These are phyloP conservation scores for Acanthis flammea DNA, from an alignment of 2,797 vertebrate species.

Conservation along the genomic window DNA sequence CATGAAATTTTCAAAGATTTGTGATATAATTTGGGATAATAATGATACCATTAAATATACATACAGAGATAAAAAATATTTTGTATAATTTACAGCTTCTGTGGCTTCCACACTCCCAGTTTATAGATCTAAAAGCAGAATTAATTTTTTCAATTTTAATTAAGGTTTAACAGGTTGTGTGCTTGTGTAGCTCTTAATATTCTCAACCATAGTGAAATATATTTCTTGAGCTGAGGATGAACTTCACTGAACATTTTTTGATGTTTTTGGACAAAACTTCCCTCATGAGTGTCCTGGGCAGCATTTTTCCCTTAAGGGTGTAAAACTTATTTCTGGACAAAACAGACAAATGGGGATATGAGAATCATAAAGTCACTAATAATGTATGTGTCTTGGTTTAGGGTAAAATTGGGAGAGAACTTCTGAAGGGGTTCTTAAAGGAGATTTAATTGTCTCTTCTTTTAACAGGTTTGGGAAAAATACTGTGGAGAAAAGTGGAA, in stretches of 20 bases:
- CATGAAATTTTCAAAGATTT: slow-evolving; percentile 19
- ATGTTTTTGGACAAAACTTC: background rate
- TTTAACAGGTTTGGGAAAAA: background rate
- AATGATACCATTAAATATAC: slow-evolving; percentile 18
- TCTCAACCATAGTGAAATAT: background rate
- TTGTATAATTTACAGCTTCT: background rate
- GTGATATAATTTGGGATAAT: background rate
- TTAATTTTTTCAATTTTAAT: background rate
- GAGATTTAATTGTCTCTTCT: background rate
- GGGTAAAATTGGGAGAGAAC: background rate
- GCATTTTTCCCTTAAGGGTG: background rate
- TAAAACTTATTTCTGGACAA: background rate
- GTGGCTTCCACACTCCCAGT: background rate
- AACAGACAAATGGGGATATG: background rate
- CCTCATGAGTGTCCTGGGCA: background rate
- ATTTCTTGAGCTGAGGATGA: background rate
- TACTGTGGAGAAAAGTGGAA: background rate
- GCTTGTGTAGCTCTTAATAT: background rate
- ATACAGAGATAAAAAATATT: background rate
- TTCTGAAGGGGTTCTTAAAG: background rate
- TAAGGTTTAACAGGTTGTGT: background rate
- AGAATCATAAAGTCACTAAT: background rate
- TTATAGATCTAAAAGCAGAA: background rate
- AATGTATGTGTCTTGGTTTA: background rate
- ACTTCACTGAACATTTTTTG: background rate